phyloP scores from a whole-genome alignment of 2,797 vertebrate genomes.

The Aulostomus chinensis region DNA sequence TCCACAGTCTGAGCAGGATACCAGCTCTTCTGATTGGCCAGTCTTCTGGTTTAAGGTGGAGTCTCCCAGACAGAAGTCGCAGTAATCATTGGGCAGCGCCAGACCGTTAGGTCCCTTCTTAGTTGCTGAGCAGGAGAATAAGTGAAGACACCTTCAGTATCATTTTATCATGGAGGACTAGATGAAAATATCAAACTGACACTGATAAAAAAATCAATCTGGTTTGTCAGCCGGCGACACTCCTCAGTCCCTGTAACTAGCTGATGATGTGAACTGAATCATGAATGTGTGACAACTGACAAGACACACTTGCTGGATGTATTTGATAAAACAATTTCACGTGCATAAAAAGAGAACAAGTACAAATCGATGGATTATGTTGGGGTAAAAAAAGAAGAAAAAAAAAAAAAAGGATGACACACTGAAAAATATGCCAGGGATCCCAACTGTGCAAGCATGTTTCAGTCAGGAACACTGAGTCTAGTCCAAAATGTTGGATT shows the following conservation, averaged over 20 bases:
- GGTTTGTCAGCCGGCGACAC: conserved; percentile 11
- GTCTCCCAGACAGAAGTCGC: conserved; percentile 95
- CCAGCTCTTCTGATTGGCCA: conserved; percentile 91
- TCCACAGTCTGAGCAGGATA: conserved; percentile 96
- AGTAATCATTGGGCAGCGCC: conserved; percentile 95
- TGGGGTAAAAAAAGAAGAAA: background rate
- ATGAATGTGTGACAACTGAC: conserved; percentile 43
- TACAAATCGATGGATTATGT: conserved; percentile 38
- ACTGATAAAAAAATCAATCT: too few relatives aligned
- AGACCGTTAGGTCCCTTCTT: conserved; percentile 94
- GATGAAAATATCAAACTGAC: background rate
- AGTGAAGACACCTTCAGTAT: conserved; percentile 21
- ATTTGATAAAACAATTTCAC: conserved; percentile 26
- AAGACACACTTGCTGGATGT: conserved; percentile 26
- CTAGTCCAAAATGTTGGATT: conserved; percentile 14
- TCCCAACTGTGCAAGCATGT: conserved; percentile 37
- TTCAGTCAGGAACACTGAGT: conserved; percentile 23
- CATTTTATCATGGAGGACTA: background rate
- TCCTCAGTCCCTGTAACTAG: background rate
- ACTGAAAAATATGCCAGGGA: conserved; percentile 16
- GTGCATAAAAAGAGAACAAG: conserved; percentile 44
- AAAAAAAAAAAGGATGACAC: conserved; percentile 37
- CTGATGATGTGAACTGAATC: conserved; percentile 16
- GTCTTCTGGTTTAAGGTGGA: conserved; percentile 97
- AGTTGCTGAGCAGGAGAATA: conserved; percentile 67